Percentiles rank a stretch among this genome's conserved stretches.
Conservation (phyloP, 2,888 invertebrate genomes). For the Dastarcus helophoroides region DNA sequence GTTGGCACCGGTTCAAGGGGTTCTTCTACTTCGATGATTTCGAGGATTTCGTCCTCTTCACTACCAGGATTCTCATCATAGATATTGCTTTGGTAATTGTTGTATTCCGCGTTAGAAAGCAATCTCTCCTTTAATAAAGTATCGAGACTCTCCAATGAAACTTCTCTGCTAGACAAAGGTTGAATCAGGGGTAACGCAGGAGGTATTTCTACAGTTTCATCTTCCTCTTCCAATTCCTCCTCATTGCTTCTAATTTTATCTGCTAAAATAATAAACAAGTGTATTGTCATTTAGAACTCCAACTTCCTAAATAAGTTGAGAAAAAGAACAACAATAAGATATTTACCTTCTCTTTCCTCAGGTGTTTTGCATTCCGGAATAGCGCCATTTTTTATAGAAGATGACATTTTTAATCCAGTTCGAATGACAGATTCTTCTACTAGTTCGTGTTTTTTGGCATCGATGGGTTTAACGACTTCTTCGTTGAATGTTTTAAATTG, state of each 20-base stretch:
- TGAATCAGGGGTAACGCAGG: conserved; percentile 70
- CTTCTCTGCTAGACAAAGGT: conserved; percentile 68
- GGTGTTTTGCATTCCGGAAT: conserved; percentile 32
- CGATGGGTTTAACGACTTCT: conserved; percentile 38
- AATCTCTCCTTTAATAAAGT: conserved; percentile 62
- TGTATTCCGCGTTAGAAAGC: conserved; percentile 35
- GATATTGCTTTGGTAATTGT: conserved; percentile 36
- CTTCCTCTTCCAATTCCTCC: conserved; percentile 62
- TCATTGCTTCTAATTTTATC: conserved; percentile 39
- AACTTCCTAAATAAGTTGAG: too few relatives aligned
- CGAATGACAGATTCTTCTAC: conserved; percentile 50
- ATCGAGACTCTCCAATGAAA: conserved; percentile 73
- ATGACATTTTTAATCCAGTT: conserved; percentile 43
- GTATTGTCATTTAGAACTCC: too few relatives aligned
- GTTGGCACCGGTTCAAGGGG: conserved; percentile 73
- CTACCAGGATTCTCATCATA: conserved; percentile 40
- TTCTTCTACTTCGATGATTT: conserved; percentile 71
- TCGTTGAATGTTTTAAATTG: conserved; percentile 51
- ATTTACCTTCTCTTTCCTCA: conserved; percentile 28
- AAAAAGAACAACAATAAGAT: too few relatives aligned
- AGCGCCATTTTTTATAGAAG: too few relatives aligned
- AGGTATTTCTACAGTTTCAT: conserved; percentile 68
- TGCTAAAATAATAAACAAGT: too few relatives aligned
- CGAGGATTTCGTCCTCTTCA: conserved; percentile 61
- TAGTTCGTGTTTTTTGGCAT: conserved; percentile 43